Evolutionary conservation across 2,888 invertebrate species (phyloP), one percentile per base, ranked within the genome.

Genomic region (Melieria omissa): DNA sequence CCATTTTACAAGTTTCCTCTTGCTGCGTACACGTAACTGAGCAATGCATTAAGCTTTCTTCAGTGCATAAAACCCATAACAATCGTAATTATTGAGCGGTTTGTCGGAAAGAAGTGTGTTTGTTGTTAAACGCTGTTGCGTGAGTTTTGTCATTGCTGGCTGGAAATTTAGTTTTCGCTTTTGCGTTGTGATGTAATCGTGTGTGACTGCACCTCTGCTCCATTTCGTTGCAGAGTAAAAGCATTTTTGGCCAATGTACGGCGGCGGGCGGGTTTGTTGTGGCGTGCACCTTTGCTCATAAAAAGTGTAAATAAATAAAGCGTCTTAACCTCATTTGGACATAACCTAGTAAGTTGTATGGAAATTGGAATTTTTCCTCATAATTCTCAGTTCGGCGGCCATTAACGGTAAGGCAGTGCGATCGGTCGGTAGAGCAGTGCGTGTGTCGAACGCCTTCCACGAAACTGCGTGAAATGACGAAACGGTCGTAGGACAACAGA

Each of bases 251-350:
- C 29, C 29, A 29, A 29, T 29, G 49, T 58, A 52, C 16, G 44
- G 5, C 61, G 52, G 16, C 52, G 49, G 16, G 49, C 44, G 44
- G 60, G 60, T 67, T 42, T 12, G 42, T 42, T 49, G 58, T 14
- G 61, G 44, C 60, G 60, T 49, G 60, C 60, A 46, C 58, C 49
- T 60, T 58, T 47, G 47, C 46, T 58, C 49, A 57, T 66, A 66
- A 66, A 66, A 60, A 67, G 57, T 65, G 65, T 67, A 67, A 67
- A 82, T 83, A 83, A 83, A 84, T 84, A 84, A 82, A 80, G 75
- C 66, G 72, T 74, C 82, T 81, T 82, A 82, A 82, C 81, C 81
- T 82, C 81, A 81, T 79, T 81, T 79, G 73, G 73, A 76, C 80
- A 80, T 80, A 79, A 79, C 78, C 78, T 81, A 76, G 77, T 73